Evolutionary conservation across 2,113 vertebrate species (phyloP), one percentile per base, ranked within the genome.

Genomic region (Chaetorhynchus papuensis): DNA sequence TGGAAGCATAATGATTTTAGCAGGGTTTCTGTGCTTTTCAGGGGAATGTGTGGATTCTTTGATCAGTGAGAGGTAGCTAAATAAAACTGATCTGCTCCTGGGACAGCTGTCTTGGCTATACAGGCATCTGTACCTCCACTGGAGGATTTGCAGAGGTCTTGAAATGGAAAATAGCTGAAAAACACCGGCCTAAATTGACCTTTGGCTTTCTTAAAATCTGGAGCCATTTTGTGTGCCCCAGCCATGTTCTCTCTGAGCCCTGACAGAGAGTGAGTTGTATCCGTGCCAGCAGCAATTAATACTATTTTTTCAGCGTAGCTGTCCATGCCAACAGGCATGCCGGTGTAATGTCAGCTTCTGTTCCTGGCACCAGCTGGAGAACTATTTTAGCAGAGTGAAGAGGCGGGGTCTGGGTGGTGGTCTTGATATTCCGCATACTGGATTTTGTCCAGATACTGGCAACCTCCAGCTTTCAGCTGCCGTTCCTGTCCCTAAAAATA

Each of bases 401-500:
- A 92, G 92, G 96, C 8, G 6, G 65, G 90, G 85, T 84, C 90
- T 53, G 77, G 93, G 89, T 89, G 49, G 49, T 94, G 92, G 83
- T 92, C 92, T 83, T 78, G 49, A 65, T 95, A 68, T 60, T 82
- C 86, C 5, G 11, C 88, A 87, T 96, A 10, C 93, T 97, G 96
- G 96, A 94, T 71, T 90, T 90, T 64, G 69, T 83, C 86, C 96
- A 96, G 77, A 53, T 81, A 56, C 57, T 78, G 80, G 60, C 76
- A 93, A 75, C 80, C 63, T 88, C 79, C 60, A 83, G 53, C 60
- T 35, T 93, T 96, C 83, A 95, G 93, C 76, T 97, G 92, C 80
- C 65, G 31, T 93, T 95, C 83, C 83, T 92, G 64, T 64, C 65
- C 77, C 90, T 96, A 96, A 96, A 95, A 96, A 91, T 96, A 96